These are phyloP conservation scores for Peromyscus californicus DNA, from an alignment of 2,113 vertebrate genomes.

Conservation along the genomic window DNA sequence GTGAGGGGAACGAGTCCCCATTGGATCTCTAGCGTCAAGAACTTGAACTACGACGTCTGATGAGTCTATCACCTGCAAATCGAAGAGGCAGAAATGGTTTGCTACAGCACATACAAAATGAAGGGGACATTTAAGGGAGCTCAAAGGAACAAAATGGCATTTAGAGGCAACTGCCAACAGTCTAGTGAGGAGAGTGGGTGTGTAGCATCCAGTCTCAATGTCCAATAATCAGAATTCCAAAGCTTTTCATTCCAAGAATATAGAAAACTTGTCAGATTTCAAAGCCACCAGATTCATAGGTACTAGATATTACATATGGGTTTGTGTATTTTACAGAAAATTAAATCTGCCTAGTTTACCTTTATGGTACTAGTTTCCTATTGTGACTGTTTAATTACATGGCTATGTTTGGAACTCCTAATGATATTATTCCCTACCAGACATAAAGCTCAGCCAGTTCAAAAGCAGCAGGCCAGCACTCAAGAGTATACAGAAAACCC, in stretches of 20 bases:
- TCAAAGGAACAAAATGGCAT: neutral
- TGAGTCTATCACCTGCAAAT: conserved; percentile 95
- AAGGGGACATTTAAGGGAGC: neutral
- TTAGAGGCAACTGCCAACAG: neutral
- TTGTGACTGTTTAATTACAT: neutral
- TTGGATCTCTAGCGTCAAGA: conserved; percentile 97
- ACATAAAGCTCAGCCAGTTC: neutral
- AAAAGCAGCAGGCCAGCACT: neutral
- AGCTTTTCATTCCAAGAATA: neutral
- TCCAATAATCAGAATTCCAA: neutral
- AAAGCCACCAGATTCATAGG: neutral
- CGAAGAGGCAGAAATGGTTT: neutral
- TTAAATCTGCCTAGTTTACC: neutral
- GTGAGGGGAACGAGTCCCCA: conserved; percentile 96
- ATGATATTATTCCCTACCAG: neutral
- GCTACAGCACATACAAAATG: neutral
- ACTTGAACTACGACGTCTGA: conserved; percentile 99
- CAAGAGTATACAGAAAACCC: neutral
- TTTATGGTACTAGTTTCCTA: conserved; percentile 8
- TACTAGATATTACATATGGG: neutral
- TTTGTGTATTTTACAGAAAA: conserved; percentile 38
- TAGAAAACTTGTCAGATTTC: neutral
- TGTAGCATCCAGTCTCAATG: neutral
- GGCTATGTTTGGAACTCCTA: neutral
- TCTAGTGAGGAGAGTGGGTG: neutral